A percentile compares a stretch with the other conserved stretches of the same genome.
These are phyloP conservation scores for Nasua narica DNA, from an alignment of 2,797 vertebrate species.

Conservation along the genomic window DNA sequence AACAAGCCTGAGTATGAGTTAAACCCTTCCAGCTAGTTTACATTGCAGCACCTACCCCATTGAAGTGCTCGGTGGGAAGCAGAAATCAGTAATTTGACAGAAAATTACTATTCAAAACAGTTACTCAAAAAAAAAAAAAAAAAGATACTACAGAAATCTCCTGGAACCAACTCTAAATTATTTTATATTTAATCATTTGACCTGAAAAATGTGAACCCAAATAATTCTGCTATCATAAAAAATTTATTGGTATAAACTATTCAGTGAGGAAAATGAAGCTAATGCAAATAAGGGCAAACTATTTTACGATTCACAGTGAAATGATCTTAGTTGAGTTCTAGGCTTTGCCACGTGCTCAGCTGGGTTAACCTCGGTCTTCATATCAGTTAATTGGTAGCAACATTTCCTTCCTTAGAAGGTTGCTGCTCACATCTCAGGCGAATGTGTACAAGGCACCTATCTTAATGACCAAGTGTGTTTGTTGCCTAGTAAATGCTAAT, in stretches of 20 bases:
- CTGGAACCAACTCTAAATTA: neutral
- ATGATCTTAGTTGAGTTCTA: neutral
- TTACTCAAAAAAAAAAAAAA: neutral
- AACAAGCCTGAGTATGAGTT: neutral
- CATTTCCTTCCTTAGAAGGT: neutral
- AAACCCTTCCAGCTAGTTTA: neutral
- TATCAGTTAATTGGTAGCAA: neutral
- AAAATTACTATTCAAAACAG: conserved; percentile 43
- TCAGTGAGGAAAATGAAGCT: neutral
- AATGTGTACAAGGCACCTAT: neutral
- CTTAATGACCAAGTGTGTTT: neutral
- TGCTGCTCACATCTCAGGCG: too few relatives aligned
- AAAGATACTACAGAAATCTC: neutral
- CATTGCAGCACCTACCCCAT: neutral
- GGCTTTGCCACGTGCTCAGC: neutral
- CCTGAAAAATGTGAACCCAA: conserved; percentile 22
- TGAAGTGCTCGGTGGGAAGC: neutral
- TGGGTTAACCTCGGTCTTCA: neutral
- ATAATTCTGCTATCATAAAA: neutral
- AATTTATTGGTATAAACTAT: neutral
- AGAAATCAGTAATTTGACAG: neutral
- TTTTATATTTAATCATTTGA: conserved; percentile 49
- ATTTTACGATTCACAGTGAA: neutral
- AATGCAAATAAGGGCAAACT: neutral
- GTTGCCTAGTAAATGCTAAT: neutral